A percentile compares a stretch with the other conserved stretches of the same genome.
phyloP scores from a whole-genome alignment of 1,140 invertebrate genomes.

The Drosophila pseudoananassae region DNA sequence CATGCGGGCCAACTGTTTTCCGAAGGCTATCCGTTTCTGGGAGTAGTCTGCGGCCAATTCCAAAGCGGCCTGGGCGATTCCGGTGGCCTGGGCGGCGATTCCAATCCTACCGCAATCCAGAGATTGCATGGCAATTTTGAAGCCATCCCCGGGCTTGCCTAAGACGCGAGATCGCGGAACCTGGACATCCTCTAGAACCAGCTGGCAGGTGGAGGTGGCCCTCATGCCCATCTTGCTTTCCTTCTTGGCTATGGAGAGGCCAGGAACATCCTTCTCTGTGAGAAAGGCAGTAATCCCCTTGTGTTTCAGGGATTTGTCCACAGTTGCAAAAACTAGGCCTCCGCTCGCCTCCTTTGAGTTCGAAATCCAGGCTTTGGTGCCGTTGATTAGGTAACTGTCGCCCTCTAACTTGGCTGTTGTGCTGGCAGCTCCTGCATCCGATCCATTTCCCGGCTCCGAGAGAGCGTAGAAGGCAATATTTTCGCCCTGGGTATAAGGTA shows the following conservation, averaged over 20 bases:
- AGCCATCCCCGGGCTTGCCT: constrained; percentile 91
- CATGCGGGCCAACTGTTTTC: constrained; percentile 92
- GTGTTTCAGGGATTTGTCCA: constrained; percentile 95
- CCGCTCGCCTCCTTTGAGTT: constrained; percentile 96
- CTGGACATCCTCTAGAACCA: constrained; percentile 96
- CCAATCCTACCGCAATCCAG: constrained; percentile 95
- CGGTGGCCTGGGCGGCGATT: constrained; percentile 94
- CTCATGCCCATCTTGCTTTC: constrained; percentile 97
- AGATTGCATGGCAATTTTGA: constrained; percentile 98
- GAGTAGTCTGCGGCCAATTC: constrained; percentile 98
- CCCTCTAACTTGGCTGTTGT: constrained; percentile 90
- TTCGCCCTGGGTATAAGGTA: constrained; percentile 90
- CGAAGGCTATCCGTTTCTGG: constrained; percentile 94
- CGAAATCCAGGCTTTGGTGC: constrained; percentile 98
- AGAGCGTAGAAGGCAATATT: constrained; percentile 91
- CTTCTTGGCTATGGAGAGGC: constrained; percentile 94
- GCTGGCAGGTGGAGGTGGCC: constrained; percentile 94
- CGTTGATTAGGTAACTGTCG: constrained; percentile 91
- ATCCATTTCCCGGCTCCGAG: constrained; percentile 92
- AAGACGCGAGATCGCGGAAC: constrained; percentile 92
- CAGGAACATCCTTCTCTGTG: constrained; percentile 90
- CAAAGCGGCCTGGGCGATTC: constrained; percentile 95
- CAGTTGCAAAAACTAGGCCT: constrained; percentile 95
- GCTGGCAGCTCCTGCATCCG: constrained; percentile 97
- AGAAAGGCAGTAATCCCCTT: constrained; percentile 96